Evolutionary conservation across 2,888 invertebrate genomes (phyloP).

Genomic region (Dyspetes luteomarginatus): DNA sequence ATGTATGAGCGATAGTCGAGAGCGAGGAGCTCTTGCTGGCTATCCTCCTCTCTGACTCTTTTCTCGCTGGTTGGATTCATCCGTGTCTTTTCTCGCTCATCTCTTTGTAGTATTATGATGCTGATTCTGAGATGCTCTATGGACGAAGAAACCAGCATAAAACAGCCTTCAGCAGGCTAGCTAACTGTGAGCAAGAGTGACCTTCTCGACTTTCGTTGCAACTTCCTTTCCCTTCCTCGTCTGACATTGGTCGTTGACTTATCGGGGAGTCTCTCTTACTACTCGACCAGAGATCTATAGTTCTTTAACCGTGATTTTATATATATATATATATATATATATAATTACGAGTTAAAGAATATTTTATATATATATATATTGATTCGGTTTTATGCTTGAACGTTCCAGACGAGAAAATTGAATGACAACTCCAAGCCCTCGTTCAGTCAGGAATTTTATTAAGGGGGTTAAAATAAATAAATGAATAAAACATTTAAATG

Average conservation of each 20-base stretch:
- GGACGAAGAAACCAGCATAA: slow-evolving; percentile 36
- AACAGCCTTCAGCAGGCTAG: slow-evolving; percentile 11
- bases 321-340: no score
- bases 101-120: no score
- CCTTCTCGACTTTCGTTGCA: slow-evolving; percentile 45
- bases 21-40: slow-evolving; percentile 18
- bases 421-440: neutral
- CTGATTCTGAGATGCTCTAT: slow-evolving; percentile 19
- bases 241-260: slow-evolving; percentile 42
- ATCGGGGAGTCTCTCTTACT: slow-evolving; percentile 19
- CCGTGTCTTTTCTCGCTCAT: slow-evolving; percentile 11
- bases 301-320: no score
- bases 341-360: no score
- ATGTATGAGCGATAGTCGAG: slow-evolving; percentile 73
- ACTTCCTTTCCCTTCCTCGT: neutral
- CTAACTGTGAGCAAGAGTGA: slow-evolving; percentile 37
- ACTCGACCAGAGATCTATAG: no score
- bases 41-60: slow-evolving; percentile 26
- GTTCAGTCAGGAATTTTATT: no score
- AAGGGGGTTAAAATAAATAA: no score
- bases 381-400: no score
- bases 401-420: neutral
- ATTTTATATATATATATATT: no score
- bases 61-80: slow-evolving; percentile 29
- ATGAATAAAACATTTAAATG: no score